Percentiles rank a stretch among this genome's conserved stretches.
Conservation (phyloP, 2,888 invertebrate species). For the Hypomecis atomaria region DNA sequence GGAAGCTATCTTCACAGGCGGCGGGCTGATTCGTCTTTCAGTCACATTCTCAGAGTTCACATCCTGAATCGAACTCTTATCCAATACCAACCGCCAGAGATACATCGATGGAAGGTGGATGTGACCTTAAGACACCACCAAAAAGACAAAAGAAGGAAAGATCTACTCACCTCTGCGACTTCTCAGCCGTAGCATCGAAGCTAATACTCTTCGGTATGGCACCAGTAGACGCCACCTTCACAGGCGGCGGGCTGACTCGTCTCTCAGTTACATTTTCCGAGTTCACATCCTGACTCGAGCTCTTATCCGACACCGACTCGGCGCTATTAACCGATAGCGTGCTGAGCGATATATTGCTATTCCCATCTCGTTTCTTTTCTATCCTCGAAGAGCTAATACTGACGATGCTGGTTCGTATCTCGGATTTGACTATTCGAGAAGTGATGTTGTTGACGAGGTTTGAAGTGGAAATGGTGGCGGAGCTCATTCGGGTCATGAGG, state of each 20-base stretch:
- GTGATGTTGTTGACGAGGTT: slow-evolving; percentile 71
- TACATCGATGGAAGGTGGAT: too few species aligned
- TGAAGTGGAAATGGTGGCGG: slow-evolving; percentile 72
- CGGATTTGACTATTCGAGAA: slow-evolving; percentile 70
- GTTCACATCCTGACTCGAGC: slow-evolving; percentile 80
- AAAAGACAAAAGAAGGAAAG: too few species aligned
- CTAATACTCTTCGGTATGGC: slow-evolving; percentile 97
- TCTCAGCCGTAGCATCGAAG: slow-evolving; percentile 95
- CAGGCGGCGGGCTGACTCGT: slow-evolving; percentile 71
- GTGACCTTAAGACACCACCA: too few species aligned
- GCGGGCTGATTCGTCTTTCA: slow-evolving; percentile 73
- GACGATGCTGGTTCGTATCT: slow-evolving; percentile 74
- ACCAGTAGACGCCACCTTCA: slow-evolving; percentile 86
- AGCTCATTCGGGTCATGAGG: slow-evolving; percentile 75
- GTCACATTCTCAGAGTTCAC: slow-evolving; percentile 79
- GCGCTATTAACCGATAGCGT: slow-evolving; percentile 77
- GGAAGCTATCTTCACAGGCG: slow-evolving; percentile 56
- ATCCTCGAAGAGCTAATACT: slow-evolving; percentile 76
- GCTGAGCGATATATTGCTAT: slow-evolving; percentile 71
- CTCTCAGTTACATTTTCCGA: slow-evolving; percentile 78
- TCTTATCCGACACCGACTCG: slow-evolving; percentile 75
- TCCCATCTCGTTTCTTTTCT: slow-evolving; percentile 68
- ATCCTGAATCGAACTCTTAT: slow-evolving; percentile 79
- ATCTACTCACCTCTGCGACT: slow-evolving; percentile 85
- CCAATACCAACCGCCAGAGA: slow-evolving; percentile 73